A percentile compares a stretch with the other conserved stretches of the same genome.
These are phyloP conservation scores for Morelia viridis DNA, from an alignment of 2,797 vertebrate species.

Conservation along the genomic window DNA sequence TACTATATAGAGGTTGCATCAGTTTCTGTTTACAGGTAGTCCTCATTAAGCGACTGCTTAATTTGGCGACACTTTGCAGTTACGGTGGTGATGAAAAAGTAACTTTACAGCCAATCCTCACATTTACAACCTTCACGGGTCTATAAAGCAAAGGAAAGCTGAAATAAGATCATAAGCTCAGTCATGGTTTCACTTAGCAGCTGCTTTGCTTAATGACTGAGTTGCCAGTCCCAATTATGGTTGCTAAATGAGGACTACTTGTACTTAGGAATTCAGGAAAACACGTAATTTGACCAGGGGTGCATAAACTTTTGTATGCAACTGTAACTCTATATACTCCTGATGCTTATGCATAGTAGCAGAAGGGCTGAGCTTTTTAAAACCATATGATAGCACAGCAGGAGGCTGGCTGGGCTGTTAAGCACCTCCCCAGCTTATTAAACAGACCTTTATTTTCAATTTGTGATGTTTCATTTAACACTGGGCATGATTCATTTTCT, in stretches of 20 bases:
- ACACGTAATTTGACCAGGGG: background rate
- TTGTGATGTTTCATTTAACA: constrained; percentile 30
- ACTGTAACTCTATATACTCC: background rate
- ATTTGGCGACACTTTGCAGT: background rate
- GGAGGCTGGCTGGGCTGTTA: constrained; percentile 2
- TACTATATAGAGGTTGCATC: too few species aligned
- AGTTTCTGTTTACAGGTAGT: too few species aligned
- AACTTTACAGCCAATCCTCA: background rate
- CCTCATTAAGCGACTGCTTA: too few species aligned
- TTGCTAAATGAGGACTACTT: background rate
- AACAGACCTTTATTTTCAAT: constrained; percentile 11
- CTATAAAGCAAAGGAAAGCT: background rate
- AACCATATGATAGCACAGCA: constrained; percentile 1
- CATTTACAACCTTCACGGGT: background rate
- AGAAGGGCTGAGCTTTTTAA: background rate
- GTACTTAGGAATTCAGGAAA: background rate
- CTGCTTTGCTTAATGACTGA: background rate
- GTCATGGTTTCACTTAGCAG: background rate
- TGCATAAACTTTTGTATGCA: background rate
- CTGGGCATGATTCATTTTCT: background rate
- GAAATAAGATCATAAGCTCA: background rate
- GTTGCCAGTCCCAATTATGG: background rate
- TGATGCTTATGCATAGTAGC: background rate
- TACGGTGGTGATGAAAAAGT: background rate
- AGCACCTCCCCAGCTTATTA: constrained; percentile 1